A percentile compares a stretch with the other conserved stretches of the same genome.
These are phyloP conservation scores for Lysiphlebus fabarum DNA, from an alignment of 1,140 invertebrate species.

Conservation along the genomic window DNA sequence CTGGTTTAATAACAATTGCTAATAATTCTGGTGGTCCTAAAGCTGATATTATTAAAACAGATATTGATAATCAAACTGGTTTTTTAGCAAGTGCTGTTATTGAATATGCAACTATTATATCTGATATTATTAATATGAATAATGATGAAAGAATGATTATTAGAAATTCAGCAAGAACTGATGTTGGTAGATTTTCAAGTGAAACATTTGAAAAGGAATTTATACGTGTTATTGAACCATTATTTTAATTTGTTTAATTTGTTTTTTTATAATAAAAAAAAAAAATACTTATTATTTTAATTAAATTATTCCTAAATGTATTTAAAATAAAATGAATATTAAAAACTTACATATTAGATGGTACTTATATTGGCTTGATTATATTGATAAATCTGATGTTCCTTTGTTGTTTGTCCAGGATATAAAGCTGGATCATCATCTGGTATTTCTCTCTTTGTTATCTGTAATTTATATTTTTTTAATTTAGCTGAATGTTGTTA, in stretches of 20 bases:
- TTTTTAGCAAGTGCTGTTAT: conserved; percentile 76
- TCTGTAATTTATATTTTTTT: too few relatives aligned
- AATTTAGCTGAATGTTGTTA: too few relatives aligned
- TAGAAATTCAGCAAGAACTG: conserved; percentile 71
- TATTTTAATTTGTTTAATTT: conserved; percentile 50
- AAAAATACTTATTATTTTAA: too few relatives aligned
- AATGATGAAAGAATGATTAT: conserved; percentile 64
- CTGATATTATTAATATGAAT: conserved; percentile 69
- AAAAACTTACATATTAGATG: too few relatives aligned
- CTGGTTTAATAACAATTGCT: conserved; percentile 91
- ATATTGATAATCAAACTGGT: conserved; percentile 68
- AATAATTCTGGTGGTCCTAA: conserved; percentile 92
- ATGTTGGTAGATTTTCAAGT: conserved; percentile 75
- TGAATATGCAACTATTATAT: conserved; percentile 78
- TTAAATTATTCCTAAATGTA: too few relatives aligned
- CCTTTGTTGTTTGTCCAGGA: too few relatives aligned
- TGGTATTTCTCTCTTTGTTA: too few relatives aligned
- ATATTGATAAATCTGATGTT: too few relatives aligned
- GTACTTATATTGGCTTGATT: too few relatives aligned
- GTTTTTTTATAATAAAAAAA: too few relatives aligned
- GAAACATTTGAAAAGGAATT: conserved; percentile 73
- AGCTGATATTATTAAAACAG: conserved; percentile 85
- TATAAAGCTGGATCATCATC: too few relatives aligned
- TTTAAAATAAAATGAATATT: too few relatives aligned
- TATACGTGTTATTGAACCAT: conserved; percentile 64